Base-by-base conservation (phyloP, 2,888 invertebrate species). In the Macaria notata region DNA sequence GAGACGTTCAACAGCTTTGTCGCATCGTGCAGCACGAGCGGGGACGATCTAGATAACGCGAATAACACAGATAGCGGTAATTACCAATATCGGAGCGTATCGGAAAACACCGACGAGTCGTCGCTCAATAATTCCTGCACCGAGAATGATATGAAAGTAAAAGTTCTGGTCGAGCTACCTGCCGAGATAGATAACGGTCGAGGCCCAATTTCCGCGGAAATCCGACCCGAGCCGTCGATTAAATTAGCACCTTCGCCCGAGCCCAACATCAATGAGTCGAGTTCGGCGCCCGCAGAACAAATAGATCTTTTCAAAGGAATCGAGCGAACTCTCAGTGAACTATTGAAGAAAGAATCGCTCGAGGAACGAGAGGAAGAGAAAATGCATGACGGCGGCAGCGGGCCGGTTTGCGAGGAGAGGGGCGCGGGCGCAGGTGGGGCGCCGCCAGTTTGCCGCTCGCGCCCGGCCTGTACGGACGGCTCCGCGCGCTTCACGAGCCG, bases 401-500 rank as follows among this genome's bases (percentile, higher is more conserved):
- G 82, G 85, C 87, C 87, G 87, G 88, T 84, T 86, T 79, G 83
- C 79, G 75, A 77, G 81, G 88, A 82, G 88, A 80, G 88, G 86
- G 83, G 86, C 86, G 88, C 86, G 76, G 78, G 85, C 83, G 87
- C 92, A 84, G 88, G 87, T 84, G 88, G 83, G 82, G 83, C 79
- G 70, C 77, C 84, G 77, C 78, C 90, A 92, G 89, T 90, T 83
- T 84, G 88, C 88, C 85, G 90, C 84, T 85, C 90, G 92, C 89
- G 90, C 84, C 83, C 90, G 89, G 87, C 87, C 77, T 84, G 88
- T 76, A 86, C 87, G 86, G 92, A 92, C 87, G 92, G 92, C 66
- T 85, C 93, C 79, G 94, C 94, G 86, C 95, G 95, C 83, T 97
- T 96, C 85, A 96, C 95, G 78, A 96, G 96, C 93, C 94, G 96